These are phyloP conservation scores for Agrotis exclamationis DNA, from an alignment of 2,888 invertebrate genomes.

Conservation along the genomic window DNA sequence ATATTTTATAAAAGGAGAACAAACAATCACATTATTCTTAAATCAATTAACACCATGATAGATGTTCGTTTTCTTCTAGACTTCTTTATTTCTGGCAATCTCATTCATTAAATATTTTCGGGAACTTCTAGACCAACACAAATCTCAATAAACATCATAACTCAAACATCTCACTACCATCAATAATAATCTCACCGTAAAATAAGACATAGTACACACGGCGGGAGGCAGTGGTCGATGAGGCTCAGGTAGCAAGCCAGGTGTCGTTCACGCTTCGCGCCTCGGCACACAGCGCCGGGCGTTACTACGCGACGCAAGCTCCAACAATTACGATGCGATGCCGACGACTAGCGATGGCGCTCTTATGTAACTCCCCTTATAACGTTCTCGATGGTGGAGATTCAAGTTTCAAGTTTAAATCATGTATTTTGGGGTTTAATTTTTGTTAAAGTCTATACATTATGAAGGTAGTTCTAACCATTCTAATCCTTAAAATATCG, in stretches of 20 bases:
- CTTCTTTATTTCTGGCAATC: too few relatives aligned
- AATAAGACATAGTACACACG: conserved; percentile 47
- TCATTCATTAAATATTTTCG: background rate
- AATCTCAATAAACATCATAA: conserved; percentile 1
- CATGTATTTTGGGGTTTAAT: conserved; percentile 8
- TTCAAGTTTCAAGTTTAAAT: conserved; percentile 26
- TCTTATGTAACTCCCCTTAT: conserved; percentile 57
- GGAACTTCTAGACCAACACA: conserved; percentile 1
- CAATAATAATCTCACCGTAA: conserved; percentile 44
- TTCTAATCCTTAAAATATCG: too few relatives aligned
- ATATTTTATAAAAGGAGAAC: too few relatives aligned
- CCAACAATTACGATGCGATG: conserved; percentile 47
- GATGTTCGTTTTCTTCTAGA: too few relatives aligned
- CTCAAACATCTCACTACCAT: conserved; percentile 9
- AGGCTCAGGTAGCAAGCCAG: conserved; percentile 66
- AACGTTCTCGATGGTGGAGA: conserved; percentile 2
- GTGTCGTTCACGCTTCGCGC: conserved; percentile 78
- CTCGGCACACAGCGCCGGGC: conserved; percentile 64
- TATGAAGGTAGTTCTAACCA: background rate
- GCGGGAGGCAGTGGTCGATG: conserved; percentile 40
- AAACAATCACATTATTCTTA: too few relatives aligned
- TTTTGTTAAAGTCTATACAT: background rate
- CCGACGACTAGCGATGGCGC: conserved; percentile 17
- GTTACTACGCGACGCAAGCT: conserved; percentile 70
- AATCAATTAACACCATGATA: too few relatives aligned